Base-by-base conservation (phyloP, 1,140 invertebrate genomes). In the Bombus ignitus region DNA sequence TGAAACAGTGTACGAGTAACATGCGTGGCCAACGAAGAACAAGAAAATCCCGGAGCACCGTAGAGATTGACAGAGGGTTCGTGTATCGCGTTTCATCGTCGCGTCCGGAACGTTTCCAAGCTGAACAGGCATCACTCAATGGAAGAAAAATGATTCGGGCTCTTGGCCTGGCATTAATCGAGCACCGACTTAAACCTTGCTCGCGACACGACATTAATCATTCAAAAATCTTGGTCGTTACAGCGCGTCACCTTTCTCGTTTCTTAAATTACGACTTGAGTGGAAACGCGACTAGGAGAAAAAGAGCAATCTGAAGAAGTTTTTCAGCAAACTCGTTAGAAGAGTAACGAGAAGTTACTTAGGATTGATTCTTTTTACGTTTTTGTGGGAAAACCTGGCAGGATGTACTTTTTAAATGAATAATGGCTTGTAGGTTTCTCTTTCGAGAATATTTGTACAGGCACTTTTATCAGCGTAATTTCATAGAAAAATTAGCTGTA, bases 1-100 rank as follows among this genome's bases (percentile, higher is more conserved):
- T 28, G 37, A 37, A 44, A 39, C 70, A 78, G 42, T 47, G 70
- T 75, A 62, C 71, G 66, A 28, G 81, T 39, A 22, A 84, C 79
- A 83, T 72, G 84, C 87, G 83, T 80, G 70, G 77, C 76, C 81
- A 89, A 89, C 87, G 88, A 89, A 81, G 80, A 89, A 86, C 88
- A 85, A 89, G 87, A 83, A 89, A 89, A 88, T 85, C 81, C 44
- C 35, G 82, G 39, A 65, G 76, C 78, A 65, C 59, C 59, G 77
- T 62, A 10, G 47, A 70, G 88, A 89, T 87, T 87, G 88, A 89
- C 84, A 81, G 87, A 44, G 44, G 79, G 42, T 75, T 47, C 47
- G 44, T 79, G 83, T 88, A 89, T 89, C 88, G 76, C 74, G 88
- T 89, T 89, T 87, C 87, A 82, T 73, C 62, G 68, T 80, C 42